A percentile compares a stretch with the other conserved stretches of the same genome.
phyloP scores from a whole-genome alignment of 1,140 invertebrate species.

The Chionoecetes opilio region DNA sequence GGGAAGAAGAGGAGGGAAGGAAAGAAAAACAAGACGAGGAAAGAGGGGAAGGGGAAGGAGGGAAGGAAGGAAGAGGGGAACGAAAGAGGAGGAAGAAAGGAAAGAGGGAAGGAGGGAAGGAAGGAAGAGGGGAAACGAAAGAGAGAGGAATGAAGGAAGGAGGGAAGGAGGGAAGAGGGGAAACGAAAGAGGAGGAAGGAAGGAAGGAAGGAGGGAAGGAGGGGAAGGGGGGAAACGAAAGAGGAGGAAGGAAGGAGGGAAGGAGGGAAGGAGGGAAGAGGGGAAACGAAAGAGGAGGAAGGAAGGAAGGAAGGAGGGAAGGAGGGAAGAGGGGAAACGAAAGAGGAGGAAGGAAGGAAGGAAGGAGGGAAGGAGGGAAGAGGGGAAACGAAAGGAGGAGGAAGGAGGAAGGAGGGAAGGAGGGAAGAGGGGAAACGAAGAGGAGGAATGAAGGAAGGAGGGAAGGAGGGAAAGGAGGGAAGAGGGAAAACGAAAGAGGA shows the following conservation, averaged over 20 bases:
- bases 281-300: background rate
- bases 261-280: background rate
- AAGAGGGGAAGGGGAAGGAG: background rate
- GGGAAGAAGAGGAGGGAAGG: background rate
- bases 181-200: background rate
- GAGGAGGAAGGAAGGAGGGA: background rate
- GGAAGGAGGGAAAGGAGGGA: background rate
- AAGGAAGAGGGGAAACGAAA: background rate
- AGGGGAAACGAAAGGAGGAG: too few relatives aligned
- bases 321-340: too few relatives aligned
- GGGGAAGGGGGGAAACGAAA: background rate
- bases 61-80: background rate
- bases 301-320: background rate
- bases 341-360: slow-evolving; percentile 7
- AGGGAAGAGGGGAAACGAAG: too few relatives aligned
- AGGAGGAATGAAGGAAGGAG: too few relatives aligned
- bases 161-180: slow-evolving; percentile 33
- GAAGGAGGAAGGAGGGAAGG: background rate
- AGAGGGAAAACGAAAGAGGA: background rate
- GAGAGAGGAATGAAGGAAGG: background rate
- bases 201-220: slow-evolving; percentile 21
- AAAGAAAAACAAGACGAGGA: background rate
- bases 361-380: slow-evolving; percentile 9
- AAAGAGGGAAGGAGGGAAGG: background rate
- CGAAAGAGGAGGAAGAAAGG: background rate